Conservation (phyloP, 1,140 invertebrate genomes). For the Drosophila punjabiensis region DNA sequence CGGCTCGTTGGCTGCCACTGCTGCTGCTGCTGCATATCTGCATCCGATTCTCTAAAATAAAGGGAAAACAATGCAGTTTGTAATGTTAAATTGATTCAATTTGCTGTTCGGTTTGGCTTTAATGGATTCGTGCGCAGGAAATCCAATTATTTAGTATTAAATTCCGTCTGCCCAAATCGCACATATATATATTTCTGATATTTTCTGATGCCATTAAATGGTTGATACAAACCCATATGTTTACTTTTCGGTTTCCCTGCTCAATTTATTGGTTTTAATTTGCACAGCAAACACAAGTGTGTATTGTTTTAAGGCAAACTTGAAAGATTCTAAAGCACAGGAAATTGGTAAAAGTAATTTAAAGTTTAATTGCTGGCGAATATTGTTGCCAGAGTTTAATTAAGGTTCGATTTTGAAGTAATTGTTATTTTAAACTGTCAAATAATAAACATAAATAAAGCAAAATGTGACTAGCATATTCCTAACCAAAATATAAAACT, state of each 20-base stretch:
- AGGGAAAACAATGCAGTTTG: conserved; percentile 26
- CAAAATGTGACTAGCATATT: background rate
- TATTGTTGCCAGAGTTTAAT: background rate
- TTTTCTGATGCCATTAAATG: conserved; percentile 29
- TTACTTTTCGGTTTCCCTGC: conserved; percentile 18
- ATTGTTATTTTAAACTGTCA: background rate
- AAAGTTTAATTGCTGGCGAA: background rate
- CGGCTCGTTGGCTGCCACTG: conserved; percentile 32
- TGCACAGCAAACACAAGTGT: conserved; percentile 6
- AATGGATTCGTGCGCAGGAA: conserved; percentile 19
- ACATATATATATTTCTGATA: conserved; percentile 9
- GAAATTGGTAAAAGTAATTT: conserved; percentile 4
- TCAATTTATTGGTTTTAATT: conserved; percentile 20
- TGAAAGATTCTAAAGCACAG: background rate
- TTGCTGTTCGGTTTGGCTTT: conserved; percentile 31
- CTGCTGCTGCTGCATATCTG: conserved; percentile 37
- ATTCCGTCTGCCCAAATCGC: conserved; percentile 18
- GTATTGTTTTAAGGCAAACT: conserved; percentile 12
- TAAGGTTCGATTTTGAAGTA: background rate
- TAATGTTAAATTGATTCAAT: conserved; percentile 40
- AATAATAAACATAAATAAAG: background rate
- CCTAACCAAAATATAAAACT: background rate
- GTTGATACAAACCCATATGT: conserved; percentile 6
- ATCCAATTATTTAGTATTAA: conserved; percentile 17
- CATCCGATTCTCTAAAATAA: conserved; percentile 11